phyloP scores from a whole-genome alignment of 2,888 invertebrate species.

The Gari tellinella region DNA sequence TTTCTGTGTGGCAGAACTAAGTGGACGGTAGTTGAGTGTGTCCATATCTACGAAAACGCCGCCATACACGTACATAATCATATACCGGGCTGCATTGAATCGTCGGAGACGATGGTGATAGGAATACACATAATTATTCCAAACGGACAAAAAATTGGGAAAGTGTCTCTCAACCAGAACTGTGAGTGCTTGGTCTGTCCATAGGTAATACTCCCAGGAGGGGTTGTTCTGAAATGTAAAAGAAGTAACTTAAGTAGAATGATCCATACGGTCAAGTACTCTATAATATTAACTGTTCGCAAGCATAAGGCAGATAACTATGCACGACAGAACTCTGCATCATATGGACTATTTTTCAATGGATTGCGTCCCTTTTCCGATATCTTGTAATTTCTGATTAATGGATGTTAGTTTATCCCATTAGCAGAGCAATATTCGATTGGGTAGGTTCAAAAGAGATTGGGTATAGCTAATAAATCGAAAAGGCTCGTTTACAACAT shows the following conservation, averaged over 20 bases:
- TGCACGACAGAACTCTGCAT: too few relatives aligned
- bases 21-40: background rate
- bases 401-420: too few relatives aligned
- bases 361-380: too few relatives aligned
- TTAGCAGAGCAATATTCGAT: too few relatives aligned
- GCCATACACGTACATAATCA: slow-evolving; percentile 8
- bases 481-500: too few relatives aligned
- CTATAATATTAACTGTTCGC: too few relatives aligned
- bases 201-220: background rate
- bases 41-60: slow-evolving; percentile 4
- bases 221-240: slow-evolving; percentile 3
- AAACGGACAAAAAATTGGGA: background rate
- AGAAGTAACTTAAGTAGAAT: background rate
- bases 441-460: too few relatives aligned
- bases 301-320: too few relatives aligned
- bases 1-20: background rate
- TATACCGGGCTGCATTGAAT: background rate
- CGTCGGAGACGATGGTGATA: background rate
- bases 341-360: too few relatives aligned
- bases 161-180: background rate
- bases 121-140: slow-evolving; percentile 5
- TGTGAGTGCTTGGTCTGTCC: background rate
- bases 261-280: too few relatives aligned
- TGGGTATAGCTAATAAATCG: too few relatives aligned
- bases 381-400: too few relatives aligned